Base-by-base conservation (phyloP, 2,797 vertebrate genomes). In the Smutsia temminckii region DNA sequence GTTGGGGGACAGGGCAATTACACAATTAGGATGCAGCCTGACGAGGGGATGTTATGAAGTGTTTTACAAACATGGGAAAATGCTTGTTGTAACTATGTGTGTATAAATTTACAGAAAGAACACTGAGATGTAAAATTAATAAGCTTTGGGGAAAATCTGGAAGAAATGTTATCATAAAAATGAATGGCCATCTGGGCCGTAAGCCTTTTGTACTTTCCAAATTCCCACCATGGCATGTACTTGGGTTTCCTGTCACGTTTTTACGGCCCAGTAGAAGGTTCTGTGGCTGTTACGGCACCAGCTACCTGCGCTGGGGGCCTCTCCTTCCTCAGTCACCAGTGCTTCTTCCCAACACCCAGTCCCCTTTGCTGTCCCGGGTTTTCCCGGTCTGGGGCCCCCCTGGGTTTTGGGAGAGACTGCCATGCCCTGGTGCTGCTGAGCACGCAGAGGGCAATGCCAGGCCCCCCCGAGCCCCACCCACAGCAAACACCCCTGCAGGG, bases 61-160 rank as follows among this genome's bases (percentile, higher is more conserved):
- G 25, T 42, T 55, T 86, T 64, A 49, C 83, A 61, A 85, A 83
- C 63, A 16, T 17, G 9, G 29, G 40, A 3, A 78, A 63, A 72
- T 9, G 29, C 46, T 85, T 63, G 53, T 53, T 85, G 86, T 71
- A 53, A 74, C 42, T 27, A 57, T n/a, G 37, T 12, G 17, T 74
- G 51, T 63, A 40, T 55, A 61, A 10, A 29, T 78, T 78, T 68
- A 93, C 1, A 74, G 63, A 83, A 87, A 86, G 84, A 55, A 63
- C 40, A 57, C 29, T 4, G 51, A 93, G 34, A 74, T 51, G 20
- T 51, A 79, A 66, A 89, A 64, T 85, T 89, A 96, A 68, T 72
- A 53, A 77, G 75, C 75, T 34, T 61, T 57, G 21, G 64, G 89
- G 0, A 49, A 75, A 68, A 91, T 77, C 68, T 80, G 55, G 46